Evolutionary conservation across 1,140 invertebrate species (phyloP).

Genomic region (Papilio polytes): DNA sequence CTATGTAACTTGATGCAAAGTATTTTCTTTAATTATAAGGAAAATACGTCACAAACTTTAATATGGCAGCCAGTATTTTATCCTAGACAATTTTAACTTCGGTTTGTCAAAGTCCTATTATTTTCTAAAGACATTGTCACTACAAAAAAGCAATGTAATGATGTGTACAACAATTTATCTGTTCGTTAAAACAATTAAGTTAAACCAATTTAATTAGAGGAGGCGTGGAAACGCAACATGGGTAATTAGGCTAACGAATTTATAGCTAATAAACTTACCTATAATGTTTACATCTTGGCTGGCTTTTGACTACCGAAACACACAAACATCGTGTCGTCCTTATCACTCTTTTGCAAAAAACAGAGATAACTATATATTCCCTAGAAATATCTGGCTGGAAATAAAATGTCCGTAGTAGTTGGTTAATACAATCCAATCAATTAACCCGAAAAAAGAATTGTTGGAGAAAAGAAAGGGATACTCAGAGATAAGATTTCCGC

Average conservation of each 20-base stretch:
- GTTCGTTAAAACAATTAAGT: constrained; percentile 8
- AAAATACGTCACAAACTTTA: too few relatives aligned
- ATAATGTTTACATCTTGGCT: neutral
- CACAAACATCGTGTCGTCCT: neutral
- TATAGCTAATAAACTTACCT: neutral
- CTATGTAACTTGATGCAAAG: too few relatives aligned
- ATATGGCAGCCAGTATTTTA: too few relatives aligned
- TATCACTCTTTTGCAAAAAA: neutral
- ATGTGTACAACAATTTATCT: too few relatives aligned
- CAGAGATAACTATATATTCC: too few relatives aligned
- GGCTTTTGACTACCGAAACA: neutral
- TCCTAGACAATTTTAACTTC: too few relatives aligned
- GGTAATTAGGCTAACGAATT: constrained; percentile 7
- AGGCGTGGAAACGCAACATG: neutral
- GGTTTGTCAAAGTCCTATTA: too few relatives aligned
- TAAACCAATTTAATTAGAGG: constrained; percentile 9
- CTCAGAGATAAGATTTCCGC: constrained; percentile 30
- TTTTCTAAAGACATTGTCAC: too few relatives aligned
- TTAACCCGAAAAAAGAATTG: constrained; percentile 32
- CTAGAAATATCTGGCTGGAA: neutral
- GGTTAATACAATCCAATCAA: constrained; percentile 26
- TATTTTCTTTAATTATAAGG: too few relatives aligned
- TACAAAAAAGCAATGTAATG: too few relatives aligned
- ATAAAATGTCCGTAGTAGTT: neutral
- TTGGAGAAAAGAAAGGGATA: constrained; percentile 32